Evolutionary conservation across 2,888 invertebrate genomes (phyloP), one percentile per base, ranked within the genome.

Genomic region (Leptinotarsa tumamoca): DNA sequence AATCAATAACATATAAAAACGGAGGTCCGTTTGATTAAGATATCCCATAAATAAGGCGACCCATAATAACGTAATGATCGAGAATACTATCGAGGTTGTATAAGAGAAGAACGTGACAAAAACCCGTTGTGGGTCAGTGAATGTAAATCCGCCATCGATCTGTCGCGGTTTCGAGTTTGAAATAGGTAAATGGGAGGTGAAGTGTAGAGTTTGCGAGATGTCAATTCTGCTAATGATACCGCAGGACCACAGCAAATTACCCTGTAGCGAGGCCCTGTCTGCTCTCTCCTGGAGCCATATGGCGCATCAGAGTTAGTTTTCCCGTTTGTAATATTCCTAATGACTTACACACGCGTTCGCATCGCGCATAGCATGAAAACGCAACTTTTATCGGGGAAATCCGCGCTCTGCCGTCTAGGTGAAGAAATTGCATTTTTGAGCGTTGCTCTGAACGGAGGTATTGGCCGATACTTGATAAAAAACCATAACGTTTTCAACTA

Each of bases 291-390:
- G 71, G 72, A 71, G 63, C 87, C 88, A 88, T 88, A 87, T 88
- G 88, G 87, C 85, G 87, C 84, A 84, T 87, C 86, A 87, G 88
- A 87, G 87, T 88, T 88, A 88, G 88, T 88, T 88, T 88, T 88
- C 87, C 88, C 87, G 87, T 88, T 89, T 88, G 88, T 87, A 89
- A 89, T 89, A 89, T 89, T 89, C 89, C 89, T 89, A 89, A 89
- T 89, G 88, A 89, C 88, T 87, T 85, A 84, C 86, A 87, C 88
- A 88, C 86, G 86, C 87, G 88, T 85, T 84, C 83, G 82, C 85
- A 85, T 87, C 86, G 71, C 87, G 87, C 83, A 86, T 86, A 87
- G 87, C 86, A 87, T 88, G 87, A 87, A 87, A 88, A 87, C 86
- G 87, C 86, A 87, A 87, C 87, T 87, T 88, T 87, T 79, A 73